phyloP scores from a whole-genome alignment of 2,113 vertebrate genomes.

The Anser cygnoides region DNA sequence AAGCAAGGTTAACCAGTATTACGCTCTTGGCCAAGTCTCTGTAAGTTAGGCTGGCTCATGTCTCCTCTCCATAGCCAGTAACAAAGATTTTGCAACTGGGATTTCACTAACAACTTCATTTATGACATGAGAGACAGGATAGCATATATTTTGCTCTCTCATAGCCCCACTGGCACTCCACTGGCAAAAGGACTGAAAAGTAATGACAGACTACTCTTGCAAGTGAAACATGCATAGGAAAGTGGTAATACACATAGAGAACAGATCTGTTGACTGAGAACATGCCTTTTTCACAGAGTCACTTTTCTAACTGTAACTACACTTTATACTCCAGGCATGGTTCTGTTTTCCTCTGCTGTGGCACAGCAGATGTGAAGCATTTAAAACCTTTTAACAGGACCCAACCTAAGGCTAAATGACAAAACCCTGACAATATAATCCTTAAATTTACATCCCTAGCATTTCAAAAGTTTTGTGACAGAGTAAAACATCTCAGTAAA shows the following conservation, averaged over 20 bases:
- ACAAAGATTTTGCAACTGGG: neutral
- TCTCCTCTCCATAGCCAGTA: neutral
- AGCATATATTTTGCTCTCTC: neutral
- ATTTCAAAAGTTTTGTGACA: neutral
- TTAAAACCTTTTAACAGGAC: conserved; percentile 37
- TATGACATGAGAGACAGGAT: neutral
- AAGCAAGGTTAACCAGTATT: conserved; percentile 47
- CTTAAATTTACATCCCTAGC: conserved; percentile 19
- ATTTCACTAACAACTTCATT: neutral
- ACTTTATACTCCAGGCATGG: conserved; percentile 10
- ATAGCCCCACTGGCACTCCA: neutral
- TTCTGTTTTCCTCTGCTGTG: conserved; percentile 22
- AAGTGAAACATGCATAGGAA: neutral
- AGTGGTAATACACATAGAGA: conserved; percentile 2
- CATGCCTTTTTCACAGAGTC: conserved; percentile 45
- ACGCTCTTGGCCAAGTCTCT: neutral
- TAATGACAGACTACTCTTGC: neutral
- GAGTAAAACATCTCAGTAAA: conserved; percentile 26
- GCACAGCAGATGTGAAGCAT: conserved; percentile 40
- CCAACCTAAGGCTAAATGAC: conserved; percentile 18
- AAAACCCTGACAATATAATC: conserved; percentile 31
- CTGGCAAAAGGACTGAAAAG: neutral
- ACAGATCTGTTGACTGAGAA: conserved; percentile 42
- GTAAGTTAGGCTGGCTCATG: neutral
- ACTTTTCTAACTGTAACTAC: conserved; percentile 39